A percentile compares a stretch with the other conserved stretches of the same genome.
Conservation (phyloP, 2,797 vertebrate genomes). For the Rhinophrynus dorsalis region DNA sequence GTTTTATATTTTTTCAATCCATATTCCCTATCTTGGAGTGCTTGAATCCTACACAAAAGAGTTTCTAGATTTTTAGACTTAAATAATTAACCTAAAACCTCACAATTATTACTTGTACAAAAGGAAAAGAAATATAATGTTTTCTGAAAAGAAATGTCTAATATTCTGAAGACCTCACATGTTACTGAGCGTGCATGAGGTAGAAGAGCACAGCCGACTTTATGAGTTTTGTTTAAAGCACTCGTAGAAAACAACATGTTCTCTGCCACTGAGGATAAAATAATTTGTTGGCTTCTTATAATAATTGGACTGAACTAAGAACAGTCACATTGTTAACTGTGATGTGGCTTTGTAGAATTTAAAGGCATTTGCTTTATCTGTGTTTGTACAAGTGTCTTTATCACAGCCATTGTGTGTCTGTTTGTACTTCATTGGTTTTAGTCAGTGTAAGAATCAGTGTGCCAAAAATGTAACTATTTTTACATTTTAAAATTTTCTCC, state of each 20-base stretch:
- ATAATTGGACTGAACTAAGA: constrained; percentile 19
- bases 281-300: constrained; percentile 28
- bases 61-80: too few relatives aligned
- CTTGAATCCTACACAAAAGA: too few relatives aligned
- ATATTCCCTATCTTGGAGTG: too few relatives aligned
- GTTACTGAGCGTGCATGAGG: not conserved
- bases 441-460: not conserved
- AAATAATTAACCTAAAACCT: too few relatives aligned
- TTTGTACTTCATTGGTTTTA: not conserved
- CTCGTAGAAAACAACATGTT: constrained; percentile 9
- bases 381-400: constrained; percentile 1
- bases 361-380: constrained; percentile 14
- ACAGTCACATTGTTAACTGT: constrained; percentile 17
- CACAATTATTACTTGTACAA: too few relatives aligned
- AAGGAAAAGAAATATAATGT: too few relatives aligned
- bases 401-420: not conserved
- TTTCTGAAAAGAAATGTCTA: too few relatives aligned
- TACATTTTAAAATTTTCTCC: not conserved
- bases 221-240: not conserved
- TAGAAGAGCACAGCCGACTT: not conserved
- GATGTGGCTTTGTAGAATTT: constrained; percentile 19
- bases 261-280: constrained; percentile 6
- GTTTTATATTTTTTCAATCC: too few relatives aligned
- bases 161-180: constrained; percentile 15
- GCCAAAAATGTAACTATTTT: not conserved